These are phyloP conservation scores for Deilephila elpenor DNA, from an alignment of 2,888 invertebrate genomes.

Conservation along the genomic window DNA sequence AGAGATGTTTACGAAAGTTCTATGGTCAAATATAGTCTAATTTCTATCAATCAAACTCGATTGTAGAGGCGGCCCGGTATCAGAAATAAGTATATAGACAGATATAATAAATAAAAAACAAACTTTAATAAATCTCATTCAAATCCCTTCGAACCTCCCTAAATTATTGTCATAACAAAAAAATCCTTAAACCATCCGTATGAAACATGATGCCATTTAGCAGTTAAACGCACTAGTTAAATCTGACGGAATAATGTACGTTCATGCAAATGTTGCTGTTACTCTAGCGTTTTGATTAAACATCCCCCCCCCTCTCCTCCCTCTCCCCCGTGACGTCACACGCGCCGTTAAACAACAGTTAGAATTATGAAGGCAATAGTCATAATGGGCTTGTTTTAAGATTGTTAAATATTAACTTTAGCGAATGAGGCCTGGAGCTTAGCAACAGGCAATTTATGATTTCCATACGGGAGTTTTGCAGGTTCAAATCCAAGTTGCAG, in stretches of 20 bases:
- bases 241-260: slow-evolving; percentile 69
- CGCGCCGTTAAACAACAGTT: slow-evolving; percentile 64
- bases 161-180: background rate
- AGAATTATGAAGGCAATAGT: slow-evolving; percentile 43
- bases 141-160: background rate
- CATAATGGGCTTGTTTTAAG: slow-evolving; percentile 3
- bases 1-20: no score
- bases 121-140: background rate
- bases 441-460: background rate
- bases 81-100: no score
- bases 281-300: slow-evolving; percentile 65
- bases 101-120: background rate
- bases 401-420: slow-evolving; percentile 7
- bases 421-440: background rate
- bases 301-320: slow-evolving; percentile 22
- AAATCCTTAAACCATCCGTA: background rate
- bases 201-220: slow-evolving; percentile 25
- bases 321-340: slow-evolving; percentile 63
- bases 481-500: no score
- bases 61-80: no score
- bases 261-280: slow-evolving; percentile 68
- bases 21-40: no score
- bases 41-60: no score
- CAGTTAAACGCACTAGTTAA: slow-evolving; percentile 46
- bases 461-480: no score